phyloP scores from a whole-genome alignment of 2,797 vertebrate genomes.

The Thripadectes ignobilis region DNA sequence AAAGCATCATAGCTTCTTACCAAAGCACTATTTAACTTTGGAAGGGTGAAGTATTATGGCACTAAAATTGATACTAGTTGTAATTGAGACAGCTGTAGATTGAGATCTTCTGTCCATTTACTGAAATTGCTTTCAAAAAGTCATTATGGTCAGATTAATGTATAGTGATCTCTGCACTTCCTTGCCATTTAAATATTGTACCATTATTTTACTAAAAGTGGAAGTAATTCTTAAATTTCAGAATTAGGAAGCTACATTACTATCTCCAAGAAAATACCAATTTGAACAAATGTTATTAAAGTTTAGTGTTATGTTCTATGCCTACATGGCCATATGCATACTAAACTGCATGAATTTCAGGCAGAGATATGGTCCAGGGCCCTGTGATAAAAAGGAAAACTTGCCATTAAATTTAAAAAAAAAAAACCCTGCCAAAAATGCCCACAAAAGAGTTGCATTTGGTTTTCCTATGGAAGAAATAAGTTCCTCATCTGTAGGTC shows the following conservation, averaged over 20 bases:
- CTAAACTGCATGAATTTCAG: neutral
- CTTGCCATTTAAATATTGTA: neutral
- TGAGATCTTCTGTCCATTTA: neutral
- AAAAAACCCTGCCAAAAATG: neutral
- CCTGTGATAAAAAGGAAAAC: neutral
- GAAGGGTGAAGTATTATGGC: neutral
- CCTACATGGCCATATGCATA: neutral
- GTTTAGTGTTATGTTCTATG: neutral
- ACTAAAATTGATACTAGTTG: neutral
- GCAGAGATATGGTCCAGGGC: neutral
- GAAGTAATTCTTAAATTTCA: neutral
- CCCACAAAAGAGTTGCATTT: neutral
- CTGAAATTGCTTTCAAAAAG: neutral
- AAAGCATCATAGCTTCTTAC: neutral
- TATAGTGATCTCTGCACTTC: neutral
- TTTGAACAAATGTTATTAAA: neutral
- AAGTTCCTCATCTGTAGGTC: neutral
- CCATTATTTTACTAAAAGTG: neutral
- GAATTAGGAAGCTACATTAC: neutral
- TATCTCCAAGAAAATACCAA: neutral
- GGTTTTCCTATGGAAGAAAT: neutral
- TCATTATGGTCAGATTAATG: neutral
- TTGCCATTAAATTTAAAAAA: neutral
- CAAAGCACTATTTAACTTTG: neutral
- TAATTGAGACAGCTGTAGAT: neutral